These are phyloP conservation scores for Trachelus tabidus DNA, from an alignment of 2,888 invertebrate species.

Conservation along the genomic window DNA sequence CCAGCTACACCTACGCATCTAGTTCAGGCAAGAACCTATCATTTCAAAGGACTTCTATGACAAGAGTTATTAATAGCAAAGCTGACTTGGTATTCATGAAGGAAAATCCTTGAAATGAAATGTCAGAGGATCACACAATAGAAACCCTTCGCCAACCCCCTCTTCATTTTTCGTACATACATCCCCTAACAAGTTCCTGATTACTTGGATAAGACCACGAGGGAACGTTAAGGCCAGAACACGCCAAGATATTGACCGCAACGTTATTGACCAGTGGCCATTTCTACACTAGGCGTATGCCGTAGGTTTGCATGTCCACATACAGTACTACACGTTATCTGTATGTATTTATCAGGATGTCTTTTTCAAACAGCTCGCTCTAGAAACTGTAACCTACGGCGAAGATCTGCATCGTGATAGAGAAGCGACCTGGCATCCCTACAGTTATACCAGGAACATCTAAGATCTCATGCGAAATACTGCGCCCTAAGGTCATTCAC, in stretches of 20 bases:
- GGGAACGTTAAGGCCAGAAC: slow-evolving; percentile 27
- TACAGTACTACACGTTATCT: neutral
- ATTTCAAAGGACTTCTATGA: neutral
- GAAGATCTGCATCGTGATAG: neutral
- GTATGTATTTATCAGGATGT: neutral
- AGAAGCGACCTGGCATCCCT: neutral
- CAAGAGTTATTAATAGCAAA: slow-evolving; percentile 7
- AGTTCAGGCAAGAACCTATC: neutral
- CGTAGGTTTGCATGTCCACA: neutral
- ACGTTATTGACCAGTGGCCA: slow-evolving; percentile 60
- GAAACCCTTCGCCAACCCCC: neutral
- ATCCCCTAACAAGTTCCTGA: slow-evolving; percentile 27
- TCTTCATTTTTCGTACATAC: slow-evolving; percentile 33
- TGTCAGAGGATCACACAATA: slow-evolving; percentile 34
- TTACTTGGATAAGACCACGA: slow-evolving; percentile 35
- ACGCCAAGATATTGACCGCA: slow-evolving; percentile 63
- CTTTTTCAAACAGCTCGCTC: neutral
- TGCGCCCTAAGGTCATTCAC: neutral
- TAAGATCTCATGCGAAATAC: neutral
- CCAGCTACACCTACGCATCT: neutral
- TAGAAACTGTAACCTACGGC: neutral
- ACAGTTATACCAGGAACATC: neutral
- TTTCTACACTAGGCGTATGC: slow-evolving; percentile 18
- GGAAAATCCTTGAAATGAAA: slow-evolving; percentile 36
- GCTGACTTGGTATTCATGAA: slow-evolving; percentile 6